Conservation (phyloP, 2,888 invertebrate species). For the Cryptophagus acutangulus region DNA sequence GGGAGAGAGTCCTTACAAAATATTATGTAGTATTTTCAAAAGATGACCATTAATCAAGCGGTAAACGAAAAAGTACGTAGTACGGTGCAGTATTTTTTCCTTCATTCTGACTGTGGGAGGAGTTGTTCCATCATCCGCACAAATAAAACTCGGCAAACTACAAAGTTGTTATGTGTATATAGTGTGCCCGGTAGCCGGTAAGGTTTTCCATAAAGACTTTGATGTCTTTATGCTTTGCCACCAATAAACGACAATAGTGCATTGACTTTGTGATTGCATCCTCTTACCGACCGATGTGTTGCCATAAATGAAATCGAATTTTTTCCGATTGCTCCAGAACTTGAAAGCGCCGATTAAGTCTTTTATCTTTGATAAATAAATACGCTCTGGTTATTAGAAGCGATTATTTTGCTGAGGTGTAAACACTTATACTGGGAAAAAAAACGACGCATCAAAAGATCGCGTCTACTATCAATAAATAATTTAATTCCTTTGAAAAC, state of each 20-base stretch:
- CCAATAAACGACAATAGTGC: conserved; percentile 9
- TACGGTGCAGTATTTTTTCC: no score
- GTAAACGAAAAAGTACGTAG: not conserved
- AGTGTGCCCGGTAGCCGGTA: conserved; percentile 11
- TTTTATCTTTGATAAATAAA: conserved; percentile 43
- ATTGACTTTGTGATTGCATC: conserved; percentile 11
- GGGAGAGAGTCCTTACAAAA: no score
- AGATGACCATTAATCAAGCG: not conserved
- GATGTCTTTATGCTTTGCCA: conserved; percentile 13
- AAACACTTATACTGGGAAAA: conserved; percentile 40
- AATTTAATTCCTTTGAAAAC: conserved; percentile 43
- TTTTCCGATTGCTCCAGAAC: conserved; percentile 34
- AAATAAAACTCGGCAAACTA: conserved; percentile 4
- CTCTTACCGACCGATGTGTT: conserved; percentile 2
- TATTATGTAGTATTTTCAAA: no score
- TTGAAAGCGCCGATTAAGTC: conserved; percentile 41
- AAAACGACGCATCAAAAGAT: conserved; percentile 1
- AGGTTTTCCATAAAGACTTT: conserved; percentile 10
- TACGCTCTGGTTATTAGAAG: no score
- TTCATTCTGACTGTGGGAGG: conserved; percentile 1
- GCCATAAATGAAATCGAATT: not conserved
- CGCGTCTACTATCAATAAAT: conserved; percentile 39
- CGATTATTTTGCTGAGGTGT: conserved; percentile 38
- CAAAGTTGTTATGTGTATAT: conserved; percentile 5
- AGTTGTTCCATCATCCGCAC: conserved; percentile 1